Percentiles rank a stretch among this genome's conserved stretches.
phyloP scores from a whole-genome alignment of 2,888 invertebrate species.

The Euclidia mi region DNA sequence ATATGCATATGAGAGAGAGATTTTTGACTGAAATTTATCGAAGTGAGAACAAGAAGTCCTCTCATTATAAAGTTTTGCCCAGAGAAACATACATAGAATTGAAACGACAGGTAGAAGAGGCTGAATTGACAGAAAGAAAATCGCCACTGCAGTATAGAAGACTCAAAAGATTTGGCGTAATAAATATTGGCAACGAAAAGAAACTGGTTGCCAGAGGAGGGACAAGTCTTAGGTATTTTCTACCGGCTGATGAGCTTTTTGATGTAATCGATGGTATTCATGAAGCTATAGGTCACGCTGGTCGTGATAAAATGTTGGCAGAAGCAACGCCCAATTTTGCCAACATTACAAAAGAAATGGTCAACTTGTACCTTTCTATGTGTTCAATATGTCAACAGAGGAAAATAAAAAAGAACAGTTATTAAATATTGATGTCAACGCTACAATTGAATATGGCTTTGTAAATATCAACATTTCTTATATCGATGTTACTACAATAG shows the following conservation, averaged over 20 bases:
- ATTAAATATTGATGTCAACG: background rate
- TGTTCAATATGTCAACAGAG: conserved; percentile 50
- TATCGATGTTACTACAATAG: no score
- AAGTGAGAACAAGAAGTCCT: conserved; percentile 15
- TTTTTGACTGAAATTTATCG: conserved; percentile 15
- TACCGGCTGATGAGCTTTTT: conserved; percentile 22
- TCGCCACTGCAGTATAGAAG: conserved; percentile 20
- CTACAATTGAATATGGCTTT: no score
- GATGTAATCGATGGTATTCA: conserved; percentile 51
- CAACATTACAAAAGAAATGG: conserved; percentile 48
- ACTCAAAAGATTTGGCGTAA: conserved; percentile 15
- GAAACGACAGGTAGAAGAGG: conserved; percentile 19
- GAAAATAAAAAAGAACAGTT: conserved; percentile 57
- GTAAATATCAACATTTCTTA: no score
- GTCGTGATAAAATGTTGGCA: conserved; percentile 46
- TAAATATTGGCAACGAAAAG: conserved; percentile 17
- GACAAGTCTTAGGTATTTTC: conserved; percentile 14
- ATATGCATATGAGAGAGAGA: conserved; percentile 2
- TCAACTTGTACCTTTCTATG: conserved; percentile 50
- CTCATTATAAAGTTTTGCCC: conserved; percentile 20
- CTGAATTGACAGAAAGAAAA: conserved; percentile 9
- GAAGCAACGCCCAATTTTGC: conserved; percentile 50
- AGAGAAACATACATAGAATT: conserved; percentile 16
- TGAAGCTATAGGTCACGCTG: conserved; percentile 56
- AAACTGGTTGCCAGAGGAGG: conserved; percentile 17